A percentile compares a stretch with the other conserved stretches of the same genome.
These are phyloP conservation scores for Pterocles orientalis DNA, from an alignment of 2,113 vertebrate genomes.

Conservation along the genomic window DNA sequence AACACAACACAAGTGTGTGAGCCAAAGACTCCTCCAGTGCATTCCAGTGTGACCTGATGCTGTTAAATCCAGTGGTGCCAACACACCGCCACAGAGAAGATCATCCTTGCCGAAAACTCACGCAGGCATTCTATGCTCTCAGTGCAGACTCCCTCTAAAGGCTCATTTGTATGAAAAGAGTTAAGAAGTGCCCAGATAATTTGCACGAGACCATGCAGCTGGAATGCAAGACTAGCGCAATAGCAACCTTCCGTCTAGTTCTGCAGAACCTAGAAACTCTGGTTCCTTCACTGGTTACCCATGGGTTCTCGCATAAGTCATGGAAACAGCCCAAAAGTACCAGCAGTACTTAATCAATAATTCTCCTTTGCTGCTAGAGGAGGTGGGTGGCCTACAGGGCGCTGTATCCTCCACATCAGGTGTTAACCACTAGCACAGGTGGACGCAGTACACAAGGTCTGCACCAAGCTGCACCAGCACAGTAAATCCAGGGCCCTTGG, in stretches of 20 bases:
- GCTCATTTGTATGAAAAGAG: neutral
- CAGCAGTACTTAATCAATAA: neutral
- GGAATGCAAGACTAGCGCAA: neutral
- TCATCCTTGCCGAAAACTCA: neutral
- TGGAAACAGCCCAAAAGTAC: neutral
- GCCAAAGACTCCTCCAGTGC: neutral
- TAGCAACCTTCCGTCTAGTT: neutral
- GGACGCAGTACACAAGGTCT: neutral
- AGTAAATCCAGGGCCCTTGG: neutral
- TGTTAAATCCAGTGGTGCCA: neutral
- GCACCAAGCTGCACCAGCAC: neutral
- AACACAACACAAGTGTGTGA: fast-evolving
- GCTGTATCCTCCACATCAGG: neutral
- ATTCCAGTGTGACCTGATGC: neutral
- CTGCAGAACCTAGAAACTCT: neutral
- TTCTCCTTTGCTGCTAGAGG: neutral
- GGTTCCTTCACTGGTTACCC: neutral
- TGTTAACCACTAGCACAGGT: neutral
- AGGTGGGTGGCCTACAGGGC: neutral
- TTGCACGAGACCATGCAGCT: neutral
- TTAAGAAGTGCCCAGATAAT: neutral
- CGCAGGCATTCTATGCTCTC: neutral
- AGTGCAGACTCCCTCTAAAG: neutral
- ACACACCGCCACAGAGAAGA: neutral
- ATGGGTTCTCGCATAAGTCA: neutral